These are phyloP conservation scores for Macaria liturata DNA, from an alignment of 2,888 invertebrate species.

Conservation along the genomic window DNA sequence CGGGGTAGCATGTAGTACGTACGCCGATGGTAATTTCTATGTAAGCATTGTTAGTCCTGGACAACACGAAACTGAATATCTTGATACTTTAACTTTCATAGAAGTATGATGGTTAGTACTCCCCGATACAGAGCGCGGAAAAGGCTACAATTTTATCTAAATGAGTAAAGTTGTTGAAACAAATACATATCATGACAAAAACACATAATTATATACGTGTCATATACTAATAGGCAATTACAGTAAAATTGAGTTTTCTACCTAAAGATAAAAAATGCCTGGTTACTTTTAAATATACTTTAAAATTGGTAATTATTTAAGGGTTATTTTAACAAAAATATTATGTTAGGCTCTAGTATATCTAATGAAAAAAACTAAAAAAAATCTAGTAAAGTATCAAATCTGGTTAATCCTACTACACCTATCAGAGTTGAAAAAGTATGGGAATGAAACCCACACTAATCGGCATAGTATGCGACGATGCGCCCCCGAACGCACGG, in stretches of 20 bases:
- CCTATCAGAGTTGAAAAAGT: constrained; percentile 59
- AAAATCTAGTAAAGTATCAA: constrained; percentile 52
- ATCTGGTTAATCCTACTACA: constrained; percentile 34
- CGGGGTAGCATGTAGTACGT: constrained; percentile 41
- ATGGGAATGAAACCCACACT: constrained; percentile 47
- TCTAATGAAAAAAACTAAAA: not conserved
- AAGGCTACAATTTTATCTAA: too few species aligned
- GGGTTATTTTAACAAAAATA: not conserved
- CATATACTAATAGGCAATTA: too few species aligned
- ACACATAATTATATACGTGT: too few species aligned
- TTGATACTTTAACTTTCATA: constrained; percentile 54
- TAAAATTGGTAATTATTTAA: too few species aligned
- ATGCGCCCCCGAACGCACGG: constrained; percentile 57
- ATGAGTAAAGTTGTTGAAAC: too few species aligned
- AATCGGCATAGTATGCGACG: constrained; percentile 60
- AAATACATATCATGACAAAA: too few species aligned
- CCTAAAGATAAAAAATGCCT: too few species aligned
- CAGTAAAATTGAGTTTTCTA: too few species aligned
- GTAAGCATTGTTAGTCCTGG: constrained; percentile 77
- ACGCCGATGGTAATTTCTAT: constrained; percentile 68
- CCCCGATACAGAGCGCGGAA: too few species aligned
- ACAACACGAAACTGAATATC: constrained; percentile 28
- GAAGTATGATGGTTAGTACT: too few species aligned
- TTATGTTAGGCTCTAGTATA: too few species aligned
- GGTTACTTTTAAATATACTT: too few species aligned